These are phyloP conservation scores for Ammodytes marinus DNA, from an alignment of 2,113 vertebrate genomes.

Conservation along the genomic window DNA sequence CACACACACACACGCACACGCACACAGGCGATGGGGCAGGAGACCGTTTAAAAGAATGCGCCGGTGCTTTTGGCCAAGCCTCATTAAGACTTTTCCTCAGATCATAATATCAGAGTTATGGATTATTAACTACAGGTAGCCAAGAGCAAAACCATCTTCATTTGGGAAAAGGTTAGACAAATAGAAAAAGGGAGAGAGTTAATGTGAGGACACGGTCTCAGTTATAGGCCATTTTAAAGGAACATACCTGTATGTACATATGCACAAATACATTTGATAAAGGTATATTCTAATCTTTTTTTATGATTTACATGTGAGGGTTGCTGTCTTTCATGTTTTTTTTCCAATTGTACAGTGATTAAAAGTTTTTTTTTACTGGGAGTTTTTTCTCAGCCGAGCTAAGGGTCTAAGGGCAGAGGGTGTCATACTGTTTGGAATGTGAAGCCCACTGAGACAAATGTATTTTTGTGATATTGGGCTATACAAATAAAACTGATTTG, in stretches of 20 bases:
- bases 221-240: neutral
- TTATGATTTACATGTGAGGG: no score
- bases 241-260: neutral
- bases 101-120: slow-evolving; percentile 80
- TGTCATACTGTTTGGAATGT: no score
- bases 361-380: no score
- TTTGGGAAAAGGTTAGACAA: slow-evolving; percentile 8
- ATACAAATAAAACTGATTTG: no score
- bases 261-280: no score
- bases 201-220: neutral
- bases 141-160: slow-evolving; percentile 14
- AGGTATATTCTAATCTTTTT: no score
- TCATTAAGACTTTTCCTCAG: slow-evolving; percentile 84
- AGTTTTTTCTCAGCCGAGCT: no score
- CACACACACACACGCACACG: neutral
- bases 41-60: slow-evolving; percentile 71
- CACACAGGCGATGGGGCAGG: slow-evolving; percentile 78
- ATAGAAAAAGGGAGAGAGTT: neutral
- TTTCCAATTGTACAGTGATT: no score
- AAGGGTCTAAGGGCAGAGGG: no score
- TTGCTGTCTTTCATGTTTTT: no score
- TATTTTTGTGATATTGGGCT: no score
- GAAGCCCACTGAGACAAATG: no score
- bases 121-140: slow-evolving; percentile 87
- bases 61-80: slow-evolving; percentile 79